These are phyloP conservation scores for Hemibates koningsi DNA, from an alignment of 2,113 vertebrate species.

Conservation along the genomic window DNA sequence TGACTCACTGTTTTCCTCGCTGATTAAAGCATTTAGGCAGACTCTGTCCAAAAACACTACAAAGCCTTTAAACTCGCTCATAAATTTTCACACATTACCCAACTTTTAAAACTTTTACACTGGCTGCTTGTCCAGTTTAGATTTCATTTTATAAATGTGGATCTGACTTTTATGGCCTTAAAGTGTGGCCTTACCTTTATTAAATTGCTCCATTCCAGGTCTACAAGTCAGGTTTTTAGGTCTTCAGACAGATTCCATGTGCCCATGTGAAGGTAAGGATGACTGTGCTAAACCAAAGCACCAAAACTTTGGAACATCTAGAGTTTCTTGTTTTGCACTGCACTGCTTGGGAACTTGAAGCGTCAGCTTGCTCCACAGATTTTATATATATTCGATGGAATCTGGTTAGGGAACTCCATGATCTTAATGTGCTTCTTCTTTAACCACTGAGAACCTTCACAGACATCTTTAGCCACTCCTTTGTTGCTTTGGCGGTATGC, in stretches of 20 bases:
- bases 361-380: not conserved
- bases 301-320: not conserved
- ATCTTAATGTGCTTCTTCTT: not conserved
- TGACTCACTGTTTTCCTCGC: not conserved
- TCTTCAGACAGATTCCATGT: not conserved
- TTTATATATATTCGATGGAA: rapidly evolving
- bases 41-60: too few relatives aligned
- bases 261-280: not conserved
- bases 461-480: not conserved
- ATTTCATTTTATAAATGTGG: not conserved
- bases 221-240: not conserved
- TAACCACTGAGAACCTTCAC: not conserved
- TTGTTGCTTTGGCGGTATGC: not conserved
- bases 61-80: too few relatives aligned
- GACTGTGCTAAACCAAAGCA: not conserved
- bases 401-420: not conserved
- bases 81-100: too few relatives aligned
- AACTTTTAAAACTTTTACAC: too few relatives aligned
- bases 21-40: too few relatives aligned
- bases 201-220: not conserved
- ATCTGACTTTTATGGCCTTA: not conserved
- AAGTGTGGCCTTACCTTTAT: not conserved
- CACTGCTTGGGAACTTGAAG: not conserved
- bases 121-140: too few relatives aligned
- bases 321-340: not conserved